Conservation (phyloP, 2,113 vertebrate species). For the Ailuropoda melanoleuca region DNA sequence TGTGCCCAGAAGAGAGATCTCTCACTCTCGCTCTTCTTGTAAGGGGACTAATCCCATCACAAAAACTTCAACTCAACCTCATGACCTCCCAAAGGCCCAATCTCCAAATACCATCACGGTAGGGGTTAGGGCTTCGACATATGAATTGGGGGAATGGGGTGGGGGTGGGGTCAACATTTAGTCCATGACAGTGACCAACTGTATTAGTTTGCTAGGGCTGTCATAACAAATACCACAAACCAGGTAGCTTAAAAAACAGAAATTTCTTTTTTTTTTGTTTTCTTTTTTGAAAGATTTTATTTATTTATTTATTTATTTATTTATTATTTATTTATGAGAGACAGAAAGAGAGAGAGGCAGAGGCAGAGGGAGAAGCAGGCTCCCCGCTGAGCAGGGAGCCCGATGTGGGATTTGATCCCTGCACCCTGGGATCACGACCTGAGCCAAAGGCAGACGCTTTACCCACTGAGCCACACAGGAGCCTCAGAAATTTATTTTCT, state of each 20-base stretch:
- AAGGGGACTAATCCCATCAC: neutral
- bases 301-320: neutral
- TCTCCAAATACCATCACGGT: neutral
- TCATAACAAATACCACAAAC: neutral
- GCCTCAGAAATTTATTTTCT: neutral
- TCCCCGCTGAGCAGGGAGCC: no score
- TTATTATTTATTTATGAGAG: neutral
- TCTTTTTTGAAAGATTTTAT: neutral
- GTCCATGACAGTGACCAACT: neutral
- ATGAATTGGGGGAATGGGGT: neutral
- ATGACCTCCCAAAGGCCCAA: neutral
- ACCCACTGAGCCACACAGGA: neutral
- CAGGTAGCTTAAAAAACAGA: neutral
- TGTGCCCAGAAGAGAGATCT: neutral
- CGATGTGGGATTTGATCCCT: neutral
- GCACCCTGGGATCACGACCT: neutral
- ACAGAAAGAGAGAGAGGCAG: neutral
- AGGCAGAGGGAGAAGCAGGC: neutral
- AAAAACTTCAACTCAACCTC: conserved; percentile 8
- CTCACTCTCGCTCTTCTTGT: neutral
- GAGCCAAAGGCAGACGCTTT: neutral
- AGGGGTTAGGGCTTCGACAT: neutral
- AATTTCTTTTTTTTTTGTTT: neutral
- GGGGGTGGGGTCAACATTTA: neutral
- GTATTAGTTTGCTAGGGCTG: neutral